These are phyloP conservation scores for Ellobium chinense DNA, from an alignment of 2,888 invertebrate species.

Conservation along the genomic window DNA sequence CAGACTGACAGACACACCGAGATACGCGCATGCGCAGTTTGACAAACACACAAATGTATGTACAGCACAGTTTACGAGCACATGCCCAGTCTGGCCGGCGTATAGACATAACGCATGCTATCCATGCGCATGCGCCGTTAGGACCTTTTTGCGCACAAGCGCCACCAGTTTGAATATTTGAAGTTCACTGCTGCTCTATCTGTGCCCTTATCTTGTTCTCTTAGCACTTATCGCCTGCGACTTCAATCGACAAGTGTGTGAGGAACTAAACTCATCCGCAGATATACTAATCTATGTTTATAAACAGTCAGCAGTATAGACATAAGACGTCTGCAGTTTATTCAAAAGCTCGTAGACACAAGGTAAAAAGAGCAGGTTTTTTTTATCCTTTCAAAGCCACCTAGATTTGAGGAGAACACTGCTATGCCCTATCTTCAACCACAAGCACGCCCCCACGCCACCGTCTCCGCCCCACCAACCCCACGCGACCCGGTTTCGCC, in stretches of 20 bases:
- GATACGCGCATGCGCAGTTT: background rate
- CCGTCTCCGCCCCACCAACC: conserved; percentile 28
- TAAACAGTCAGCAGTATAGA: background rate
- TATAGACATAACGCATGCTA: background rate
- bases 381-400: no score
- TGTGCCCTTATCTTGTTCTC: background rate
- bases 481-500: conserved; percentile 33
- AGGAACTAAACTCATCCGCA: background rate
- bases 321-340: background rate
- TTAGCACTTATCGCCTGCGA: background rate
- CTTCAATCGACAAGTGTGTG: background rate
- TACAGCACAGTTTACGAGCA: background rate
- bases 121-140: conserved; percentile 21
- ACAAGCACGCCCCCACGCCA: background rate
- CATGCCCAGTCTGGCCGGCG: background rate
- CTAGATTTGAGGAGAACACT: background rate
- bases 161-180: conserved; percentile 11
- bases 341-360: background rate
- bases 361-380: background rate
- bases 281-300: background rate
- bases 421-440: conserved; percentile 15
- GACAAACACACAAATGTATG: background rate
- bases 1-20: background rate
- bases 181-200: background rate
- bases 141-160: background rate